Conservation (phyloP, 2,888 invertebrate genomes). For the Cheilosia urbana region DNA sequence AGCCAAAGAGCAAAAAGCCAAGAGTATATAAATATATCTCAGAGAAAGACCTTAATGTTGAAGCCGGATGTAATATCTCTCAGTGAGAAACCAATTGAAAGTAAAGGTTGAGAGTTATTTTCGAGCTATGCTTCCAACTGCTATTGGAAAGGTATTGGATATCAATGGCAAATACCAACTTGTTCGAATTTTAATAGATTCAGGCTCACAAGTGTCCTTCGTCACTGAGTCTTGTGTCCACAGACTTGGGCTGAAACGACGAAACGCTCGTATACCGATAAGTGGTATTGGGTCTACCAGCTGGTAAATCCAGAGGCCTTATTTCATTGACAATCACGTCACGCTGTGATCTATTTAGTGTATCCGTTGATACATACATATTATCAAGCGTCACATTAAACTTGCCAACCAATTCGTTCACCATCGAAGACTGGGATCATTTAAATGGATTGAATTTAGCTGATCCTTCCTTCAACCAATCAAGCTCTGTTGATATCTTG, state of each 20-base stretch:
- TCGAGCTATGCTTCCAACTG: no score
- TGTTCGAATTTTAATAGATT: not conserved
- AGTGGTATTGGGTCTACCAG: constrained; percentile 1
- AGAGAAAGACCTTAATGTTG: no score
- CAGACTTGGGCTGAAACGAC: not conserved
- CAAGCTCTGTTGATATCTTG: constrained; percentile 53
- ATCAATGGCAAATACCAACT: not conserved
- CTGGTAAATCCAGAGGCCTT: constrained; percentile 12
- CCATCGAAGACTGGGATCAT: constrained; percentile 23
- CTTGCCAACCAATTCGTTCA: constrained; percentile 2
- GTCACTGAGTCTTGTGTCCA: constrained; percentile 2
- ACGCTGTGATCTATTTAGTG: no score
- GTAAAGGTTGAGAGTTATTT: no score
- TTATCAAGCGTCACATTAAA: not conserved
- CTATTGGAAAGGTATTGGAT: not conserved
- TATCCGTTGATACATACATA: constrained; percentile 4
- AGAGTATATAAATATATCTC: no score
- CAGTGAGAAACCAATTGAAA: no score
- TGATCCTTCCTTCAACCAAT: constrained; percentile 56
- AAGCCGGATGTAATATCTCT: no score
- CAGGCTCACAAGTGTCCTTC: not conserved
- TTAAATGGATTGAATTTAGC: constrained; percentile 40
- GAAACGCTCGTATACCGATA: constrained; percentile 14
- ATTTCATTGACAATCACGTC: not conserved
- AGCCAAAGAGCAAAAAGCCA: no score